Base-by-base conservation (phyloP, 53 echinoderm and acorn worm genomes). In the Astropecten irregularis region DNA sequence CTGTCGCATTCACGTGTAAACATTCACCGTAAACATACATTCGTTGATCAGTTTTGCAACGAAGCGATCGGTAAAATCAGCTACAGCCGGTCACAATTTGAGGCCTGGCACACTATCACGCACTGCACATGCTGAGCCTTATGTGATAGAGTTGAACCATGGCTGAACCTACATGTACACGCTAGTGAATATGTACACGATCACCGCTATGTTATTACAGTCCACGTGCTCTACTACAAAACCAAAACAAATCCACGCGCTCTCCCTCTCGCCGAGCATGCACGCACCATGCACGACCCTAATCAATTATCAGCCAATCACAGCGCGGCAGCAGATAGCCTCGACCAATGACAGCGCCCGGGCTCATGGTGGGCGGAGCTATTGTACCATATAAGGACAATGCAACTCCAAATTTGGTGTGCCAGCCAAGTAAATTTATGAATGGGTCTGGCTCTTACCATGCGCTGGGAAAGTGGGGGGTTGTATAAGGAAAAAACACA, bases 231-330 rank as follows among this genome's bases (percentile, higher is more conserved):
- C 26, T 14, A 19, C 22, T 38, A 21, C 48, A 42, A 61, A 79
- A 79, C 62, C 31, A 63, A 79, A 79, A 63, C 79, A 79, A 61
- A 21, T 26, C 44, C 79, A 79, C 62, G 79, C 79, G 79, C 9
- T 48, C 16, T 30, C 6, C n/a, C 62, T n/a, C 9, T 35, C 61
- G 31, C 62, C 1, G 26, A 48, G 16, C 79, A 79, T 62, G 79
- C 62, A 48, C 48, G 11, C 5, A 23, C 30, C 79, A 79, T 62
- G 79, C 61, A 79, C 46, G 0, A 4, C 9, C 47, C 79, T 62
- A 36, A 60, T 61, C 47, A 31, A 47, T 31, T 62, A 62, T 62
- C 44, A 62, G 47, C 69, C 60, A 70, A 72, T 53, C 27, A 71
- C 14, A 60, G 70, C 76, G 68, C 68, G 19, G 46, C 34, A 23